These are phyloP conservation scores for Acomys russatus DNA, from an alignment of 2,797 vertebrate genomes.

Conservation along the genomic window DNA sequence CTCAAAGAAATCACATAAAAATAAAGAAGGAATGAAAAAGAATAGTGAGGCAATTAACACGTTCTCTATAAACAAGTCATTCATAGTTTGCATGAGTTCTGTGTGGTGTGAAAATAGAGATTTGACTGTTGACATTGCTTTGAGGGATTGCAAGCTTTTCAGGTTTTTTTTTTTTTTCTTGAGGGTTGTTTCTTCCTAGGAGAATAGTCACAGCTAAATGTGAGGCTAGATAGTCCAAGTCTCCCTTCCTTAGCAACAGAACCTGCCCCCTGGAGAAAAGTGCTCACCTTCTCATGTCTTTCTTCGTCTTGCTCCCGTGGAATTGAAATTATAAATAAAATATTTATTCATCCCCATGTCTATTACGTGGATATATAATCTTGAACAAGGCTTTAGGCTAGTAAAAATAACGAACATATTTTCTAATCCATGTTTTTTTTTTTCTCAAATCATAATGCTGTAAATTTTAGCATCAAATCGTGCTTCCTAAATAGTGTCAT, in stretches of 20 bases:
- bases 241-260: neutral
- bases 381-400: slow-evolving; percentile 46
- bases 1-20: slow-evolving; percentile 26
- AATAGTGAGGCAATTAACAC: neutral
- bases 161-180: slow-evolving; percentile 38
- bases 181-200: neutral
- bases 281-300: neutral
- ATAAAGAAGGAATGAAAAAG: slow-evolving; percentile 35
- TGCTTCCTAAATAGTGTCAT: neutral
- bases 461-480: neutral
- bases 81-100: slow-evolving; percentile 24
- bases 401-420: slow-evolving; percentile 13
- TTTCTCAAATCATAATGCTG: slow-evolving; percentile 49
- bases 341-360: neutral
- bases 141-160: slow-evolving; percentile 19
- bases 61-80: slow-evolving; percentile 17
- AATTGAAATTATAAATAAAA: slow-evolving; percentile 51
- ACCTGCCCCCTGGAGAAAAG: neutral
- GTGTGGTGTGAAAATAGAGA: neutral
- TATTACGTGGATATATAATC: neutral
- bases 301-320: neutral
- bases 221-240: neutral
- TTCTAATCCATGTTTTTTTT: slow-evolving; percentile 19
- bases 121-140: neutral
- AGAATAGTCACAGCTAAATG: slow-evolving; percentile 5